Evolutionary conservation across 2,797 vertebrate genomes (phyloP).

Genomic region (Microcaecilia unicolor): DNA sequence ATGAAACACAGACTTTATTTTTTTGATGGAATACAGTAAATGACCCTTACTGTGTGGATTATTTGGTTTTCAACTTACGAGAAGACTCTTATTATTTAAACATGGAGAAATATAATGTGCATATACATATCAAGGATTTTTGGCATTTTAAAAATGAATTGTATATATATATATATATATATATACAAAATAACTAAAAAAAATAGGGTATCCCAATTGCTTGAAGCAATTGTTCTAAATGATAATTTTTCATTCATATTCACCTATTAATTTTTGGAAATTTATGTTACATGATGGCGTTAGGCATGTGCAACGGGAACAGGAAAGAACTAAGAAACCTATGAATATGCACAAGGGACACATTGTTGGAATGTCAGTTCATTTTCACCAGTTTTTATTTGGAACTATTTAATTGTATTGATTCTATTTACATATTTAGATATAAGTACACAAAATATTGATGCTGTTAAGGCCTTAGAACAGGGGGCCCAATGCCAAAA

Average conservation of each 20-base stretch:
- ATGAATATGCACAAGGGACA: slow-evolving; percentile 97
- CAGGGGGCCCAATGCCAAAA: slow-evolving; percentile 70
- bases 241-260: slow-evolving; percentile 68
- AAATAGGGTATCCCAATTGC: slow-evolving; percentile 70
- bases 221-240: slow-evolving; percentile 75
- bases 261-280: slow-evolving; percentile 76
- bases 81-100: slow-evolving; percentile 70
- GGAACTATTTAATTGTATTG: slow-evolving; percentile 94
- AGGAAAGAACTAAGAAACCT: slow-evolving; percentile 57
- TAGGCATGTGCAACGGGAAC: slow-evolving; percentile 79
- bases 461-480: slow-evolving; percentile 83
- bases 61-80: slow-evolving; percentile 65
- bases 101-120: slow-evolving; percentile 67
- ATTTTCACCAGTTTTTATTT: slow-evolving; percentile 88
- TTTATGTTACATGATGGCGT: slow-evolving; percentile 69
- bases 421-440: slow-evolving; percentile 94
- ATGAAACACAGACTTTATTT: slow-evolving; percentile 63
- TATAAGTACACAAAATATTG: slow-evolving; percentile 95
- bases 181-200: slow-evolving; percentile 19
- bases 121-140: slow-evolving; percentile 71
- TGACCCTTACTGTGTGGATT: slow-evolving; percentile 59
- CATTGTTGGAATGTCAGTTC: slow-evolving; percentile 84
- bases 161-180: slow-evolving; percentile 54
- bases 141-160: slow-evolving; percentile 61
- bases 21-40: slow-evolving; percentile 66